phyloP scores from a whole-genome alignment of 2,888 invertebrate species.

The Alviniconcha strummeri region DNA sequence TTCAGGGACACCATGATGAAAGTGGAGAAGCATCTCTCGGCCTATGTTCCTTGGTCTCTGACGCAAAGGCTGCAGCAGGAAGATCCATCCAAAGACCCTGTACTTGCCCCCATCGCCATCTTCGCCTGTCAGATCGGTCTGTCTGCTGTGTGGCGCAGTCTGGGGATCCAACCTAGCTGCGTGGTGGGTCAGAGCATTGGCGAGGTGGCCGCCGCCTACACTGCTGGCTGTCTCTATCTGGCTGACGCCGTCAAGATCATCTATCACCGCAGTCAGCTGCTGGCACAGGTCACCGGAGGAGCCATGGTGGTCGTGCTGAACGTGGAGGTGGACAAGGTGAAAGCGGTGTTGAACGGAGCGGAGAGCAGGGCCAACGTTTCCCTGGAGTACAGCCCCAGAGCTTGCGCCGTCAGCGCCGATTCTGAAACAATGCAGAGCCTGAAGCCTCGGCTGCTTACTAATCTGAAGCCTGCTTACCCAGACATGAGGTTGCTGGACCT shows the following conservation, averaged over 20 bases:
- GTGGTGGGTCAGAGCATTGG: slow-evolving; percentile 61
- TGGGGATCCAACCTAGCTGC: slow-evolving; percentile 48
- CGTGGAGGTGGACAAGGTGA: slow-evolving; percentile 36
- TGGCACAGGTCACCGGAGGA: slow-evolving; percentile 48
- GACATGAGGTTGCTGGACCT: slow-evolving; percentile 44
- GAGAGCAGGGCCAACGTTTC: slow-evolving; percentile 36
- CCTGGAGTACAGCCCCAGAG: slow-evolving; percentile 45
- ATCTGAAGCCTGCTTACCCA: slow-evolving; percentile 2
- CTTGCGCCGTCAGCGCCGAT: slow-evolving; percentile 50
- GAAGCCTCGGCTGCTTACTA: slow-evolving; percentile 35
- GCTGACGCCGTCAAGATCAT: slow-evolving; percentile 54
- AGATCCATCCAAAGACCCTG: slow-evolving; percentile 37
- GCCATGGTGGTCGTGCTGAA: slow-evolving; percentile 52
- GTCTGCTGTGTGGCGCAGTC: slow-evolving; percentile 45
- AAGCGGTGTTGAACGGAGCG: slow-evolving; percentile 32
- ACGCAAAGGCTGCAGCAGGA: slow-evolving; percentile 38
- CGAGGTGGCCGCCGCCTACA: slow-evolving; percentile 56
- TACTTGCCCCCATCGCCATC: slow-evolving; percentile 52
- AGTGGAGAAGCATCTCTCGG: slow-evolving; percentile 44
- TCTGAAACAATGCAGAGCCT: slow-evolving; percentile 37
- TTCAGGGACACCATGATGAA: slow-evolving; percentile 44
- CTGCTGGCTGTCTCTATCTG: slow-evolving; percentile 44
- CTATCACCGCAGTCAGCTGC: slow-evolving; percentile 49
- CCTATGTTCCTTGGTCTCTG: slow-evolving; percentile 45
- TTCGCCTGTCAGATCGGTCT: slow-evolving; percentile 56